These are phyloP conservation scores for Callipepla californica DNA, from an alignment of 2,113 vertebrate genomes.

Conservation along the genomic window DNA sequence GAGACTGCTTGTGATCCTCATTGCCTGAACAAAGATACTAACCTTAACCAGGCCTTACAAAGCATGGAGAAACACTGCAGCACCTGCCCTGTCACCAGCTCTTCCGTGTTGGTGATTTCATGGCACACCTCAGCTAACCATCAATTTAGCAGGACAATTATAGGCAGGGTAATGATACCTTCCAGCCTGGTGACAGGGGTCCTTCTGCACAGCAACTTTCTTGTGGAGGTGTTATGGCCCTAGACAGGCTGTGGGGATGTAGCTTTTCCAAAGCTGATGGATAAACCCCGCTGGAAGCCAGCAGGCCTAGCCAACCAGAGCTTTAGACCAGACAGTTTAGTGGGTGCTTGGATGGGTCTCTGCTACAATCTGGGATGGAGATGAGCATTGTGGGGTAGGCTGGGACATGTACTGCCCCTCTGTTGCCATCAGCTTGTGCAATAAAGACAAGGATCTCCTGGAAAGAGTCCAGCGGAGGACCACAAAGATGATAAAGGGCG, in stretches of 20 bases:
- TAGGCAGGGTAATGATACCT: slow-evolving; percentile 19
- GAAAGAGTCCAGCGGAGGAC: too few species aligned
- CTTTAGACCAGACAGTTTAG: neutral
- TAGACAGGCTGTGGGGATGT: neutral
- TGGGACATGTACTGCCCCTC: neutral
- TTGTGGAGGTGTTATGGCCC: neutral
- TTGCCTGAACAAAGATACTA: rapidly evolving
- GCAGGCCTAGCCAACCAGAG: neutral
- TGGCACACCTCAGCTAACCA: slow-evolving; percentile 42
- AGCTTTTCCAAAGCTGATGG: neutral
- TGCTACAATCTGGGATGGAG: neutral
- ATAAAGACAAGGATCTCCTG: too few species aligned
- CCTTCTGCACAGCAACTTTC: neutral
- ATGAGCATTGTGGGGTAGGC: neutral
- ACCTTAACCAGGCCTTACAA: neutral
- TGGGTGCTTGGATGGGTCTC: neutral
- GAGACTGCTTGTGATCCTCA: neutral
- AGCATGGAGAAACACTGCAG: neutral
- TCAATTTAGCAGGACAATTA: slow-evolving; percentile 45
- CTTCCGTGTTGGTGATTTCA: slow-evolving; percentile 19
- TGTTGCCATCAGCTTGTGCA: neutral
- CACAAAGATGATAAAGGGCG: too few species aligned
- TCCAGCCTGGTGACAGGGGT: slow-evolving; percentile 24
- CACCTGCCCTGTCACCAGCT: neutral
- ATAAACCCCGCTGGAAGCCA: neutral